A percentile compares a stretch with the other conserved stretches of the same genome.
Evolutionary conservation across 2,888 invertebrate genomes (phyloP).

Genomic region (Drymonia ruficornis): DNA sequence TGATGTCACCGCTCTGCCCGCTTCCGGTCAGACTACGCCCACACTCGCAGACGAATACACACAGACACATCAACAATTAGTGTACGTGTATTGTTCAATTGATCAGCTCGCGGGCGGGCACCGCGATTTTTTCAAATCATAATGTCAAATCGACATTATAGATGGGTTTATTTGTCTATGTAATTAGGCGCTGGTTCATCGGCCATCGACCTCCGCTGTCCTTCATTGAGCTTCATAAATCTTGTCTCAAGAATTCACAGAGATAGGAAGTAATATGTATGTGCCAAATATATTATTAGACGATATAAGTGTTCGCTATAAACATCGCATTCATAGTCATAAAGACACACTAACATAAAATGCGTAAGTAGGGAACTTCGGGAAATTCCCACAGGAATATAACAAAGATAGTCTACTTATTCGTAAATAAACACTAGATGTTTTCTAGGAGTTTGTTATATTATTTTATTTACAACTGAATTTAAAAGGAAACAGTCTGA

Average conservation of each 20-base stretch:
- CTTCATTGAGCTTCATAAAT: not conserved
- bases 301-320: not conserved
- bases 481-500: too few relatives aligned
- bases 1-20: conserved; percentile 54
- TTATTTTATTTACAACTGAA: too few relatives aligned
- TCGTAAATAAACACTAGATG: too few relatives aligned
- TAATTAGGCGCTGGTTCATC: not conserved
- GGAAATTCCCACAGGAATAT: not conserved
- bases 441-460: too few relatives aligned
- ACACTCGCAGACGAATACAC: conserved; percentile 34
- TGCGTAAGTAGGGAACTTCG: not conserved
- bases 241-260: conserved; percentile 22
- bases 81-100: conserved; percentile 13
- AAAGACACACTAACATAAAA: not conserved
- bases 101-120: not conserved
- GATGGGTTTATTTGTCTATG: not conserved
- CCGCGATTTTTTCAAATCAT: not conserved
- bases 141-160: conserved; percentile 1
- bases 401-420: not conserved
- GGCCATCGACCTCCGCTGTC: not conserved
- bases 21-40: conserved; percentile 43
- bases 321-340: not conserved
- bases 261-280: conserved; percentile 32
- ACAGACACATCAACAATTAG: conserved; percentile 12
- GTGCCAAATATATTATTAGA: conserved; percentile 35